Percentiles rank a stretch among this genome's conserved stretches.
phyloP scores from a whole-genome alignment of 2,888 invertebrate species.

The Nemurella pictetii region DNA sequence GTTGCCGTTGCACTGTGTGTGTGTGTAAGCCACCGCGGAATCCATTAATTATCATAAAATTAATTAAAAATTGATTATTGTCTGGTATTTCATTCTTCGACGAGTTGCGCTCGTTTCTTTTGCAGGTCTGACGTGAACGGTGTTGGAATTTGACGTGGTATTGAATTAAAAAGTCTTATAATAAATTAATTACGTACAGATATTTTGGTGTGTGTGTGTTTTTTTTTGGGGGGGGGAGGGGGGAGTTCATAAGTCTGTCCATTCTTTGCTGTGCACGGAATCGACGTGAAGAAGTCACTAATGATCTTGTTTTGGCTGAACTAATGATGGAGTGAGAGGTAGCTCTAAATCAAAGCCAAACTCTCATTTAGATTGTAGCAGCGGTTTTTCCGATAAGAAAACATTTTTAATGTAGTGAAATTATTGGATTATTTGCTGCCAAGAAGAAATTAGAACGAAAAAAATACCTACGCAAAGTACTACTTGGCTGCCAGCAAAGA shows the following conservation, averaged over 20 bases:
- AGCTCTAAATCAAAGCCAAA: neutral
- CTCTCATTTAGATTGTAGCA: neutral
- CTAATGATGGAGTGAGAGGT: neutral
- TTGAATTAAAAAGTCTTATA: neutral
- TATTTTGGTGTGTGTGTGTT: no score
- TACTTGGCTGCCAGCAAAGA: neutral
- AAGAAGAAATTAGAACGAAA: neutral
- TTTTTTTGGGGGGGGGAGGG: no score
- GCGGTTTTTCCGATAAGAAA: neutral
- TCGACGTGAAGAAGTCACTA: neutral
- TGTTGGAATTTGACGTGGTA: neutral
- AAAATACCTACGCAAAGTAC: neutral
- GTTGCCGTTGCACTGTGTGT: neutral
- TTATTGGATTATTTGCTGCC: neutral
- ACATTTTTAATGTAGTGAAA: neutral
- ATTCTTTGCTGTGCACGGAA: neutral
- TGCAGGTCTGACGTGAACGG: neutral
- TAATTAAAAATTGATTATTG: constrained; percentile 22
- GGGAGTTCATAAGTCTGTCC: neutral
- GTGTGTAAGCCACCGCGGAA: neutral
- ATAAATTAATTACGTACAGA: neutral
- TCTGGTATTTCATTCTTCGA: neutral
- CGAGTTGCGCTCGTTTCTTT: neutral
- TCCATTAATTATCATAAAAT: constrained; percentile 27
- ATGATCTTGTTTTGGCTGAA: neutral